Evolutionary conservation across 2,888 invertebrate species (phyloP).

Genomic region (Drosophila peninsularis): DNA sequence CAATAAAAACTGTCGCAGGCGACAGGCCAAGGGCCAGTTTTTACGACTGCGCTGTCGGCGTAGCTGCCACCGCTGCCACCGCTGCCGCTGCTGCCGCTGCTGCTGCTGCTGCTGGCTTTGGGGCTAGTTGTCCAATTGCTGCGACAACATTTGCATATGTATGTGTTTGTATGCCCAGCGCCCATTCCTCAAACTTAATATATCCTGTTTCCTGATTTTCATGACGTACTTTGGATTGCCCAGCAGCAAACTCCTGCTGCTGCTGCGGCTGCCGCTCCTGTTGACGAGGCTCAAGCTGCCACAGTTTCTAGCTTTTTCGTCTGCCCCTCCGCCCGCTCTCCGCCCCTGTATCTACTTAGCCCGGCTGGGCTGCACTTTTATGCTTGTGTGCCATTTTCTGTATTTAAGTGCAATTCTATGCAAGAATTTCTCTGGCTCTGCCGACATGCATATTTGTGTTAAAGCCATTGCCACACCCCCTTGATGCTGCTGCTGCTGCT

Average conservation of each 20-base stretch:
- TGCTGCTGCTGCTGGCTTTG: conserved; percentile 56
- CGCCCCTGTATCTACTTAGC: conserved; percentile 21
- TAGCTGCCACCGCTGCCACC: conserved; percentile 47
- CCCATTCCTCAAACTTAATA: conserved; percentile 78
- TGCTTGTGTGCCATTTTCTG: conserved; percentile 73
- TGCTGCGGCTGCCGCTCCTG: conserved; percentile 4
- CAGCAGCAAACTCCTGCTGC: conserved; percentile 25
- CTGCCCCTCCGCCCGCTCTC: background rate
- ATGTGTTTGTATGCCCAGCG: conserved; percentile 57
- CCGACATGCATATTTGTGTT: conserved; percentile 79
- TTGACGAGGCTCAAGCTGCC: conserved; percentile 41
- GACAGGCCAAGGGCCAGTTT: conserved; percentile 71
- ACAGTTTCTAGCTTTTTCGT: conserved; percentile 60
- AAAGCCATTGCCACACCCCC: conserved; percentile 60
- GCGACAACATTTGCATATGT: conserved; percentile 69
- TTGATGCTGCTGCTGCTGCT: conserved; percentile 20
- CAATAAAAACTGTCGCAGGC: conserved; percentile 78
- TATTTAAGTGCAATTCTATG: conserved; percentile 79
- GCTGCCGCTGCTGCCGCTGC: conserved; percentile 44
- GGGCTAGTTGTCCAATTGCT: conserved; percentile 67
- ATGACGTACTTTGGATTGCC: conserved; percentile 71
- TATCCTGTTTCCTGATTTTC: conserved; percentile 80
- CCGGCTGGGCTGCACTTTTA: conserved; percentile 52
- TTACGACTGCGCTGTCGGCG: conserved; percentile 61
- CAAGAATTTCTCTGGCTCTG: conserved; percentile 72